Percentiles rank a stretch among this genome's conserved stretches.
These are phyloP conservation scores for Coboldia fuscipes DNA, from an alignment of 1,140 invertebrate genomes.

Conservation along the genomic window DNA sequence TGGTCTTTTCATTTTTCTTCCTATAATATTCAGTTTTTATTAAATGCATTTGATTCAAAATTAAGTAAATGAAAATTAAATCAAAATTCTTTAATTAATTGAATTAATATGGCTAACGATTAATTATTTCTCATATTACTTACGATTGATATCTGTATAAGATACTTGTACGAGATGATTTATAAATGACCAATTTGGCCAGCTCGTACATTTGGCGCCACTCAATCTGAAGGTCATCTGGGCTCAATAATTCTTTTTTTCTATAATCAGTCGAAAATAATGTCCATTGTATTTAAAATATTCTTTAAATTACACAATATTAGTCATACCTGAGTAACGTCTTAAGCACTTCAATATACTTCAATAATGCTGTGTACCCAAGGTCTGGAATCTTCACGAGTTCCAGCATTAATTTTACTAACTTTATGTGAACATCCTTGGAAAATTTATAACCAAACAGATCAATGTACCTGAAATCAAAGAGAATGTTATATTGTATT, in stretches of 20 bases:
- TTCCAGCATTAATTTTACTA: conserved; percentile 69
- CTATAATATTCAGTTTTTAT: neutral
- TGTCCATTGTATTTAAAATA: neutral
- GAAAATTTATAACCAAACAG: conserved; percentile 71
- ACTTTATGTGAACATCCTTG: conserved; percentile 73
- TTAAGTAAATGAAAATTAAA: neutral
- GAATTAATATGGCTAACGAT: neutral
- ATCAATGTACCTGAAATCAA: conserved; percentile 46
- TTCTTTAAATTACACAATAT: neutral
- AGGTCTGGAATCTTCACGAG: conserved; percentile 52
- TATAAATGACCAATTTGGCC: conserved; percentile 25
- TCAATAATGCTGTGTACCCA: conserved; percentile 46
- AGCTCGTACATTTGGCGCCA: conserved; percentile 75
- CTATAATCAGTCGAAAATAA: conserved; percentile 25
- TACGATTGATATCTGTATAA: conserved; percentile 39
- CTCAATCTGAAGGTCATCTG: conserved; percentile 57
- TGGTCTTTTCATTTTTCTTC: neutral
- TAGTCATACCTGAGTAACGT: conserved; percentile 30
- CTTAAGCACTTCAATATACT: conserved; percentile 34
- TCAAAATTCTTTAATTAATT: neutral
- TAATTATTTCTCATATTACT: conserved; percentile 10
- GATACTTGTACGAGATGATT: conserved; percentile 16
- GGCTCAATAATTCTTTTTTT: conserved; percentile 51
- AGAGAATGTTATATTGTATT: conserved; percentile 5
- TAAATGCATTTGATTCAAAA: neutral